phyloP scores from a whole-genome alignment of 1,140 invertebrate species.

The Ooceraea biroi region DNA sequence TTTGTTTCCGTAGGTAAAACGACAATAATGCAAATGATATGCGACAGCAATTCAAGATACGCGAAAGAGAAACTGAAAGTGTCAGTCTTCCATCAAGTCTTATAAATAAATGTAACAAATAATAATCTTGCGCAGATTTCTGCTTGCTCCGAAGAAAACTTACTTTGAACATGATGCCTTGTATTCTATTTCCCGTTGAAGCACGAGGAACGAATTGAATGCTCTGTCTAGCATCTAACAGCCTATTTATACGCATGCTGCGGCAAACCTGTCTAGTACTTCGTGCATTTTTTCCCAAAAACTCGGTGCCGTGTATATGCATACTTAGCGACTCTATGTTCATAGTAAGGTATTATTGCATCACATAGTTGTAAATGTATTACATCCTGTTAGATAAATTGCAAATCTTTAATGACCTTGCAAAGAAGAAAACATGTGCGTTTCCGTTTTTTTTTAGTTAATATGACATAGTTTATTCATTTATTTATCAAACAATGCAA shows the following conservation, averaged over 20 bases:
- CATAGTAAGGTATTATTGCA: constrained; percentile 38
- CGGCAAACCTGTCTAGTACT: constrained; percentile 53
- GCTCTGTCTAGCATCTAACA: constrained; percentile 49
- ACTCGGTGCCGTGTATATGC: constrained; percentile 55
- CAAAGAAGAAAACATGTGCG: not conserved
- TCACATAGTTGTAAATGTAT: constrained; percentile 31
- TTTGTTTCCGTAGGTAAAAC: not conserved
- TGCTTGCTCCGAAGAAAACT: constrained; percentile 24
- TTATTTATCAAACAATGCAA: too few relatives aligned
- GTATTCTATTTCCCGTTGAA: constrained; percentile 54
- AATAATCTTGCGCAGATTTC: not conserved
- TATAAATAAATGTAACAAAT: not conserved
- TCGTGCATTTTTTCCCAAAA: constrained; percentile 72
- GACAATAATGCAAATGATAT: not conserved
- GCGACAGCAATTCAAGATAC: constrained; percentile 13
- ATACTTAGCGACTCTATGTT: not conserved
- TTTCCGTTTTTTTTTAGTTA: too few relatives aligned
- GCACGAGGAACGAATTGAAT: constrained; percentile 68
- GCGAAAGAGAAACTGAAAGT: not conserved
- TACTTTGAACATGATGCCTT: constrained; percentile 69
- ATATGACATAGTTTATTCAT: too few relatives aligned
- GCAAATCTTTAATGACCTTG: not conserved
- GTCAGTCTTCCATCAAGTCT: not conserved
- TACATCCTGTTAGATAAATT: constrained; percentile 19
- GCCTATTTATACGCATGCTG: constrained; percentile 70